phyloP scores from a whole-genome alignment of 2,888 invertebrate genomes.

The Oxystoma pomonae region DNA sequence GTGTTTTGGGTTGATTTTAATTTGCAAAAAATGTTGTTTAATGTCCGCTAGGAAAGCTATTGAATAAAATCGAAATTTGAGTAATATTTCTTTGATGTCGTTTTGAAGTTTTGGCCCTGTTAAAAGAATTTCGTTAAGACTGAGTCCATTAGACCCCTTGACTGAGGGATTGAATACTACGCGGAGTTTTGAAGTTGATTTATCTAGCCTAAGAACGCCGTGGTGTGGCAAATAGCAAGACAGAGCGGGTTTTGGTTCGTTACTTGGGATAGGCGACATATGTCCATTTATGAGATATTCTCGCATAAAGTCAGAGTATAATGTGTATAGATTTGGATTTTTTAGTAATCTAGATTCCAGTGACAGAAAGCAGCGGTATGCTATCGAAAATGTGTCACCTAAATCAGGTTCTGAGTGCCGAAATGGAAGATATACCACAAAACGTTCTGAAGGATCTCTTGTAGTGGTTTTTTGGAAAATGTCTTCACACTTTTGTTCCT shows the following conservation, averaged over 20 bases:
- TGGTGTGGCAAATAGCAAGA: constrained; percentile 20
- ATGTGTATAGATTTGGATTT: constrained; percentile 2
- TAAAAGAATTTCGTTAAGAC: no score
- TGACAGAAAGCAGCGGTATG: constrained; percentile 3
- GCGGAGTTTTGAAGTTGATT: constrained; percentile 11
- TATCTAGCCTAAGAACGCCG: constrained; percentile 13
- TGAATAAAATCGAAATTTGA: constrained; percentile 5
- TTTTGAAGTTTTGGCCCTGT: constrained; percentile 11
- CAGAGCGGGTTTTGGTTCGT: background rate
- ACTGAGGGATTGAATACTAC: constrained; percentile 12
- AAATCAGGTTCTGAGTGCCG: constrained; percentile 11
- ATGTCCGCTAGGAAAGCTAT: constrained; percentile 8
- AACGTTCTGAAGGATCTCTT: constrained; percentile 5
- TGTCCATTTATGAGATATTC: constrained; percentile 7
- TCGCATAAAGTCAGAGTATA: constrained; percentile 11
- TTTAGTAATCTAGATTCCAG: constrained; percentile 10
- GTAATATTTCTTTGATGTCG: constrained; percentile 5
- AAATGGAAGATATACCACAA: constrained; percentile 8
- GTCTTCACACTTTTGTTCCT: background rate
- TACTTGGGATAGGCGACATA: constrained; percentile 5
- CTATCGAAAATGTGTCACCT: constrained; percentile 6
- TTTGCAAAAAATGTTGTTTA: constrained; percentile 1
- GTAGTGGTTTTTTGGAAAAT: background rate
- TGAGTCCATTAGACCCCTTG: no score
- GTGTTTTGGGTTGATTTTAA: background rate